Percentiles rank a stretch among this genome's conserved stretches.
Evolutionary conservation across 2,888 invertebrate genomes (phyloP).

Genomic region (Ptychoptera contaminata): DNA sequence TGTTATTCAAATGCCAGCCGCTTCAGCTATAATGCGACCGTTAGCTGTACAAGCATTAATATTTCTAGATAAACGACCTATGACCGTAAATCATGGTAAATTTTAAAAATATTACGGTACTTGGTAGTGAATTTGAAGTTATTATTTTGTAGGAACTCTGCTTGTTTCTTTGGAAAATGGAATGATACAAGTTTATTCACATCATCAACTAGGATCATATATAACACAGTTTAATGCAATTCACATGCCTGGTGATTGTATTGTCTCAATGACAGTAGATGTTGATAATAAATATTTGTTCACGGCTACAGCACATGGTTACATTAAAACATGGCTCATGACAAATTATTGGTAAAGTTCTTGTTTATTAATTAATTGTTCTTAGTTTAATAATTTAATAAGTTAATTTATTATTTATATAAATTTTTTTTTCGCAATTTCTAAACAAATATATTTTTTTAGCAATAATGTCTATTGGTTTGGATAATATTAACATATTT

Average conservation of each 20-base stretch:
- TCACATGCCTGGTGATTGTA: conserved; percentile 43
- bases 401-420: not conserved
- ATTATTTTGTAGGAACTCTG: conserved; percentile 39
- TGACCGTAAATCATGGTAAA: conserved; percentile 31
- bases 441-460: no score
- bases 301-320: conserved; percentile 55
- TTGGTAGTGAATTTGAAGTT: not conserved
- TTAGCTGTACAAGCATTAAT: conserved; percentile 49
- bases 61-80: conserved; percentile 45
- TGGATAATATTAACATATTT: no score
- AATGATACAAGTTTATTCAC: conserved; percentile 64
- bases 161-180: conserved; percentile 62
- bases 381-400: not conserved
- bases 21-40: conserved; percentile 25
- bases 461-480: no score
- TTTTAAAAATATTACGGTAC: conserved; percentile 13
- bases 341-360: conserved; percentile 41
- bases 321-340: conserved; percentile 67
- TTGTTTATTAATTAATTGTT: not conserved
- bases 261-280: conserved; percentile 53
- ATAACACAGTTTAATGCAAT: conserved; percentile 52
- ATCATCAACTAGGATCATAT: conserved; percentile 57
- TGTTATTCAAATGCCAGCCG: conserved; percentile 30
- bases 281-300: conserved; percentile 52
- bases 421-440: not conserved